Evolutionary conservation across 2,888 invertebrate genomes (phyloP).

Genomic region (Diadegma fenestrale): DNA sequence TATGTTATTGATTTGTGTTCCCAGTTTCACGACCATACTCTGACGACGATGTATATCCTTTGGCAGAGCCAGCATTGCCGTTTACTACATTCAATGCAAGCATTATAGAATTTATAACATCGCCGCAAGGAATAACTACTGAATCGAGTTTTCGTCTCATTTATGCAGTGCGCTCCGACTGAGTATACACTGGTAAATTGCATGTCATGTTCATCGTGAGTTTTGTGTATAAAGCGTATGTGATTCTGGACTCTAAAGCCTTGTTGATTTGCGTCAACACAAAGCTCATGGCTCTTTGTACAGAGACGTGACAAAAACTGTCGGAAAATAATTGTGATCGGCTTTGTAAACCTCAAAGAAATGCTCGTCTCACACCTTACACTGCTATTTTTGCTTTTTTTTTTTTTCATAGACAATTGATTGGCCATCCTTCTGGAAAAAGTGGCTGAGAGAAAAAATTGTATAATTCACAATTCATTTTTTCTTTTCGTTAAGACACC

Average conservation of each 20-base stretch:
- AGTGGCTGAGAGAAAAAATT: not conserved
- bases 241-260: constrained; percentile 13
- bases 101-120: not conserved
- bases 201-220: constrained; percentile 11
- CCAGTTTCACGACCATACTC: not conserved
- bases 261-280: not conserved
- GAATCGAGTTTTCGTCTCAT: not conserved
- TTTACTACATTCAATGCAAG: not conserved
- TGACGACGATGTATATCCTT: not conserved
- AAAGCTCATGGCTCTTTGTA: not conserved
- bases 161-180: not conserved
- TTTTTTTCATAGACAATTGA: no score
- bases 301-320: not conserved
- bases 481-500: not conserved
- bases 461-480: not conserved
- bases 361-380: no score
- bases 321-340: no score
- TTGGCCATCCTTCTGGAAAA: not conserved
- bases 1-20: not conserved
- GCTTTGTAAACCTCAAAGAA: no score
- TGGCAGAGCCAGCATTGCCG: not conserved
- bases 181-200: not conserved
- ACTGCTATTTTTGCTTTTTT: no score
- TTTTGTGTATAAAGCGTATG: constrained; percentile 4
- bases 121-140: not conserved